phyloP scores from a whole-genome alignment of 2,888 invertebrate species.

The Apodemia mormo region DNA sequence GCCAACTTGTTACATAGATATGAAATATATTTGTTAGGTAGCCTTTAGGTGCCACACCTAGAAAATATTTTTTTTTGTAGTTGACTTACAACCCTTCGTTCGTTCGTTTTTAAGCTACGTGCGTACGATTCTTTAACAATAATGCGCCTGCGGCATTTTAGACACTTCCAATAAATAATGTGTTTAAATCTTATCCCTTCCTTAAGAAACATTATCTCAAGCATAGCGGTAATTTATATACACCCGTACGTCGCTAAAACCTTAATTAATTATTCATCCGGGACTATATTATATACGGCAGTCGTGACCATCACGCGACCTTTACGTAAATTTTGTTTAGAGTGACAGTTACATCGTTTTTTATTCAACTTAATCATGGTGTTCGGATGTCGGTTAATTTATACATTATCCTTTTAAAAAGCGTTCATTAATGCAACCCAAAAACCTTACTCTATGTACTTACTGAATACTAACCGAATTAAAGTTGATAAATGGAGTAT shows the following conservation, averaged over 20 bases:
- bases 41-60: no score
- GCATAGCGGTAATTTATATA: slow-evolving; percentile 12
- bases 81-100: no score
- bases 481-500: no score
- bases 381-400: not conserved
- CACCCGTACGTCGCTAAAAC: slow-evolving; percentile 42
- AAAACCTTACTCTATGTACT: no score
- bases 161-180: not conserved
- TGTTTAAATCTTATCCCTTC: not conserved
- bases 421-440: not conserved
- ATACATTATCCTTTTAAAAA: not conserved
- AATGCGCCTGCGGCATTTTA: no score
- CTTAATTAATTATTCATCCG: slow-evolving; percentile 25
- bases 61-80: no score
- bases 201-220: slow-evolving; percentile 10
- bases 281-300: slow-evolving; percentile 12
- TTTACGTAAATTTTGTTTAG: slow-evolving; percentile 11
- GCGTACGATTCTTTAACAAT: no score
- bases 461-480: no score
- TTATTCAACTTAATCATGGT: not conserved
- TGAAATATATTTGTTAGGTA: no score
- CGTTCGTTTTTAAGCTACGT: no score
- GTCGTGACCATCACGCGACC: slow-evolving; percentile 4
- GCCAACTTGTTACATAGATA: no score
- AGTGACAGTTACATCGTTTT: slow-evolving; percentile 4